phyloP scores from a whole-genome alignment of 2,113 vertebrate species.

The Urocynchramus pylzowi region DNA sequence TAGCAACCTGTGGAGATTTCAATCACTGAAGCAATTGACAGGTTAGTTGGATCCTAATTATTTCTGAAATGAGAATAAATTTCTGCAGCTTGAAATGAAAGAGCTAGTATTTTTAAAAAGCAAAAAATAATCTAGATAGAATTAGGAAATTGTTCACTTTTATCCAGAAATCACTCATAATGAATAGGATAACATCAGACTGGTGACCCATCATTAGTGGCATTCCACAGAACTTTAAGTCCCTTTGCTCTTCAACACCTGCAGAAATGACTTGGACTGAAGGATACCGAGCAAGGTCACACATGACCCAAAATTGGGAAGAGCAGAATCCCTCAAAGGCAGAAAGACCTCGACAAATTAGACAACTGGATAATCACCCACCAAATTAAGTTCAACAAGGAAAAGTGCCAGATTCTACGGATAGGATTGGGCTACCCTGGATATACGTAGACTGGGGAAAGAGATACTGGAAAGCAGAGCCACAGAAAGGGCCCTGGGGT shows the following conservation, averaged over 20 bases:
- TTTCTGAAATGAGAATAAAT: neutral
- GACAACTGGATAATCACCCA: neutral
- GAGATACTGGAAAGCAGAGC: fast-evolving
- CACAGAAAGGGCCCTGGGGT: fast-evolving
- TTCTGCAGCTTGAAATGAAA: neutral
- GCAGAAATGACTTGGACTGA: neutral
- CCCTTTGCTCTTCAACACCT: neutral
- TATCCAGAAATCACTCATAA: neutral
- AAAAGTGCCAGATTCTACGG: neutral
- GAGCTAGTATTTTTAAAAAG: neutral
- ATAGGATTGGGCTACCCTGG: neutral
- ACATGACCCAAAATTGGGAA: neutral
- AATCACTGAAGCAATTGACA: constrained; percentile 11
- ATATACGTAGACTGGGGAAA: fast-evolving
- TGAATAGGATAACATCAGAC: neutral
- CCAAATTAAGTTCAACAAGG: neutral
- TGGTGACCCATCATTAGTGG: neutral
- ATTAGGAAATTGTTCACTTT: neutral
- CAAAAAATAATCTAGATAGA: neutral
- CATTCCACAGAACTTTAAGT: neutral
- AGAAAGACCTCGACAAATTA: neutral
- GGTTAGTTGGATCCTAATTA: neutral
- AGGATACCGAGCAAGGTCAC: neutral
- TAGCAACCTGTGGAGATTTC: neutral
- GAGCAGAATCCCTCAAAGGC: too few species aligned